Evolutionary conservation across 1,140 invertebrate species (phyloP).

Genomic region (Bactericera cockerelli): DNA sequence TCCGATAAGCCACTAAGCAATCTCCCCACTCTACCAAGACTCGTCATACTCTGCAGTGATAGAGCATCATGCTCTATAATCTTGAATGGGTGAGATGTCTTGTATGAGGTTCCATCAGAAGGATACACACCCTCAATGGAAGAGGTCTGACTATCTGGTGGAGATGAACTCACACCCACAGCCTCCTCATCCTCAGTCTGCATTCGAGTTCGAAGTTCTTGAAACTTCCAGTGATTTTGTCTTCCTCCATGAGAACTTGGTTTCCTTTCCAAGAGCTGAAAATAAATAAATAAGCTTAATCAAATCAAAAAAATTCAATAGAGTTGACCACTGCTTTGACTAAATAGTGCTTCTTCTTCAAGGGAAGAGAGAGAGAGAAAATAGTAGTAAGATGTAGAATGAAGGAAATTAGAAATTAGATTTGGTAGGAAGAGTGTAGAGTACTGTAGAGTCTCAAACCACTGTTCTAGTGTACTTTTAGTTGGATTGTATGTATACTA

Average conservation of each 20-base stretch:
- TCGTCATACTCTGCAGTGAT: conserved; percentile 72
- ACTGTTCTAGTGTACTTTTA: no score
- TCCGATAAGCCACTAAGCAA: conserved; percentile 43
- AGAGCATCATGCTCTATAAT: conserved; percentile 74
- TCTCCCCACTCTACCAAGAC: conserved; percentile 57
- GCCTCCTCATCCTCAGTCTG: conserved; percentile 58
- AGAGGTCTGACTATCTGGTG: conserved; percentile 62
- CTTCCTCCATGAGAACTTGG: conserved; percentile 28
- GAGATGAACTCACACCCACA: conserved; percentile 43
- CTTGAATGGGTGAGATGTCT: conserved; percentile 55
- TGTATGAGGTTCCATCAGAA: conserved; percentile 30
- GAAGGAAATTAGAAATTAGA: conserved; percentile 10
- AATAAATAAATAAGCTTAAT: conserved; percentile 11
- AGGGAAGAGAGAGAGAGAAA: not conserved
- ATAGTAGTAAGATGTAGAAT: conserved; percentile 1
- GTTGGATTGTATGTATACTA: no score
- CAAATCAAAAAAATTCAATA: not conserved
- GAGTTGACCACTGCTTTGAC: no score
- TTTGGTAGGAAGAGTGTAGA: conserved; percentile 15
- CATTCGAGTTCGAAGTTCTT: conserved; percentile 66
- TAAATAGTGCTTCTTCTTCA: no score
- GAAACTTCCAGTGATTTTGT: conserved; percentile 39
- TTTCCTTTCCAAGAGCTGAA: conserved; percentile 14
- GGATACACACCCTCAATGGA: conserved; percentile 45
- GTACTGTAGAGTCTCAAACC: conserved; percentile 12